Evolutionary conservation across 2,797 vertebrate species (phyloP).

Genomic region (Gadopsis bispinosus): DNA sequence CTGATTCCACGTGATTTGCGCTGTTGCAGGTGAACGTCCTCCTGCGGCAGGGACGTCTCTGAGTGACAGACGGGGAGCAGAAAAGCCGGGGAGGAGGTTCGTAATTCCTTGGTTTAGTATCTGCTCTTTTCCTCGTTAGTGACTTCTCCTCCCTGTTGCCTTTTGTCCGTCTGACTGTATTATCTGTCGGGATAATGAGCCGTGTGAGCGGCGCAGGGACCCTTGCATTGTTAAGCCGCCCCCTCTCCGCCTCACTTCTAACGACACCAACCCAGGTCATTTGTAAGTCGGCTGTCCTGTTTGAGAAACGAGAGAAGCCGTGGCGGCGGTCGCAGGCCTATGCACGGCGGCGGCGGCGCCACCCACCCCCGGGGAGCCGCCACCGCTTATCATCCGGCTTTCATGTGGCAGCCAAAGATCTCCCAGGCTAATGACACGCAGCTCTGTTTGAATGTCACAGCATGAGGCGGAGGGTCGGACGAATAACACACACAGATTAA

Average conservation of each 20-base stretch:
- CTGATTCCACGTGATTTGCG: too few relatives aligned
- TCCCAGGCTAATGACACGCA: slow-evolving; percentile 58
- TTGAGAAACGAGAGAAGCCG: slow-evolving; percentile 12
- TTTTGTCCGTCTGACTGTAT: slow-evolving; percentile 1
- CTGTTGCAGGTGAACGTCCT: slow-evolving; percentile 25
- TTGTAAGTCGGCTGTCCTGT: slow-evolving; percentile 45
- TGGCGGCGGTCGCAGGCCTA: background rate
- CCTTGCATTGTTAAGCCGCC: slow-evolving; percentile 30
- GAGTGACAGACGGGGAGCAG: slow-evolving; percentile 20
- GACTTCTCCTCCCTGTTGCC: slow-evolving; percentile 34
- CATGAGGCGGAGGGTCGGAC: slow-evolving; percentile 41
- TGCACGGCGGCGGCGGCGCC: background rate
- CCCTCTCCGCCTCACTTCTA: slow-evolving; percentile 53
- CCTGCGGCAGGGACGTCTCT: background rate
- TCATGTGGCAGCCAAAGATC: slow-evolving; percentile 60
- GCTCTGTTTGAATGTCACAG: slow-evolving; percentile 64
- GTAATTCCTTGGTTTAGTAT: slow-evolving; percentile 29
- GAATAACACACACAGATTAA: slow-evolving; percentile 52
- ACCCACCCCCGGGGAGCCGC: slow-evolving; percentile 19
- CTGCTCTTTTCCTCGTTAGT: slow-evolving; percentile 60
- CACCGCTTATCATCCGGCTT: slow-evolving; percentile 31
- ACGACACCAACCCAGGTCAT: slow-evolving; percentile 50
- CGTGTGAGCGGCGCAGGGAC: slow-evolving; percentile 13
- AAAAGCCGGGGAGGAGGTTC: slow-evolving; percentile 13
- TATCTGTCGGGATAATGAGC: slow-evolving; percentile 61